Percentiles rank a stretch among this genome's conserved stretches.
phyloP scores from a whole-genome alignment of 2,888 invertebrate species.

The Beris morrisii region DNA sequence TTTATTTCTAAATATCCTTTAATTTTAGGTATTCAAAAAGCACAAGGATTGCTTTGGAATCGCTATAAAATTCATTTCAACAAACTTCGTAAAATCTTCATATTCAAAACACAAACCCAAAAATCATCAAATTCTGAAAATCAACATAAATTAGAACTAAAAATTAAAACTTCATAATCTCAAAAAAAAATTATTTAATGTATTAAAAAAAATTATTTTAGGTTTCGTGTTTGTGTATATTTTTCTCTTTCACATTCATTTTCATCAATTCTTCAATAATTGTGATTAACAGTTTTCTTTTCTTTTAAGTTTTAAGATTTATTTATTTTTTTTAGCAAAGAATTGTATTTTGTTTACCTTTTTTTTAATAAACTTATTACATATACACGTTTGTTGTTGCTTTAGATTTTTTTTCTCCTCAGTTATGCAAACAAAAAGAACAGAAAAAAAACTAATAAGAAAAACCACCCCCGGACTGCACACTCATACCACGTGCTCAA shows the following conservation, averaged over 20 bases:
- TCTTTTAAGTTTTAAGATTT: slow-evolving; percentile 25
- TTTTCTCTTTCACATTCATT: slow-evolving; percentile 13
- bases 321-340: slow-evolving; percentile 9
- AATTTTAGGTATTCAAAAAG: too few species aligned
- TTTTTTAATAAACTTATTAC: slow-evolving; percentile 35
- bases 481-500: slow-evolving; percentile 38
- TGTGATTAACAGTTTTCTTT: slow-evolving; percentile 19
- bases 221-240: slow-evolving; percentile 21
- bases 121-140: too few species aligned
- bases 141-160: too few species aligned
- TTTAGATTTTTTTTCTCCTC: background rate
- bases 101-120: too few species aligned
- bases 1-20: too few species aligned
- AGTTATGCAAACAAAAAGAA: slow-evolving; percentile 12
- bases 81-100: too few species aligned
- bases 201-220: slow-evolving; percentile 24
- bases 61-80: too few species aligned
- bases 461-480: slow-evolving; percentile 37
- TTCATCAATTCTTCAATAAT: slow-evolving; percentile 11
- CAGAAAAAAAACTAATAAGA: slow-evolving; percentile 16
- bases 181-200: slow-evolving; percentile 19
- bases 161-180: too few species aligned
- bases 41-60: too few species aligned
- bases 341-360: slow-evolving; percentile 21
- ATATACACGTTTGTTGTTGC: slow-evolving; percentile 36